Percentiles rank a stretch among this genome's conserved stretches.
Conservation (phyloP, 2,888 invertebrate genomes). For the Drosophila macrospina region DNA sequence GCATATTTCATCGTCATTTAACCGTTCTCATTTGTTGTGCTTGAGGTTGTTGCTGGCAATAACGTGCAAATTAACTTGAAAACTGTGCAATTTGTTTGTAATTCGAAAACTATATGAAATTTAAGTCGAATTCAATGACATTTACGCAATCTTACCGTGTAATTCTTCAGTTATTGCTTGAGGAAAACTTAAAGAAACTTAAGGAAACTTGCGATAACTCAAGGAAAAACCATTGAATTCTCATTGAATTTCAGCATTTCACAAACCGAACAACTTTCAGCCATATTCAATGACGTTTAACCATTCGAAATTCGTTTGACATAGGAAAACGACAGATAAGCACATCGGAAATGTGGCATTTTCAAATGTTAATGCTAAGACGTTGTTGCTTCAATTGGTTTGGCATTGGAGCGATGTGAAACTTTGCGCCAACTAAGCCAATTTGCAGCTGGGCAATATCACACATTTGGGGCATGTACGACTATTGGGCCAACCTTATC, state of each 20-base stretch:
- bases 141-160: background rate
- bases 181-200: background rate
- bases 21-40: background rate
- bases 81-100: too few relatives aligned
- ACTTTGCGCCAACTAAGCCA: constrained; percentile 48
- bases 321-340: background rate
- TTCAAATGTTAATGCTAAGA: background rate
- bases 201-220: too few relatives aligned
- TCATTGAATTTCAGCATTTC: background rate
- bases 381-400: constrained; percentile 19
- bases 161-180: background rate
- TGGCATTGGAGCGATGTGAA: constrained; percentile 35
- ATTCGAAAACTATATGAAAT: background rate
- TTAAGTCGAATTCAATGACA: background rate
- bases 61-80: too few relatives aligned
- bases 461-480: constrained; percentile 58
- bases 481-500: constrained; percentile 19
- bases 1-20: background rate
- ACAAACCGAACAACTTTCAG: background rate
- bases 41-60: background rate
- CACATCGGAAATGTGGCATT: background rate
- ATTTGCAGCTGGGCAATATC: constrained; percentile 46
- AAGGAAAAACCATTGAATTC: background rate
- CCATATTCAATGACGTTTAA: constrained; percentile 10
- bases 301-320: background rate